Conservation (phyloP, 1,140 invertebrate species). For the Aradophagus sp. region DNA sequence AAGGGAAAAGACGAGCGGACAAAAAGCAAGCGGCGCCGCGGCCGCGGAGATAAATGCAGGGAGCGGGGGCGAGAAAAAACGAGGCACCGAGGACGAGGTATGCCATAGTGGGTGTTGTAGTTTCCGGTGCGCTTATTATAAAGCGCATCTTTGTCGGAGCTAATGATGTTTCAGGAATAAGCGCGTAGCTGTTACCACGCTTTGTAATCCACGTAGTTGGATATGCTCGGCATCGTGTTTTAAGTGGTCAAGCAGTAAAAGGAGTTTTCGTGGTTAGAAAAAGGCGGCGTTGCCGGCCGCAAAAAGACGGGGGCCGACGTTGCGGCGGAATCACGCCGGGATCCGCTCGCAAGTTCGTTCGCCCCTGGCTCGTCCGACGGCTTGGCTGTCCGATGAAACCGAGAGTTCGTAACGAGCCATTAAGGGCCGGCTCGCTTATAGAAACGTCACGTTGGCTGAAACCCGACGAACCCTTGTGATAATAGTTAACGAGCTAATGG, state of each 20-base stretch:
- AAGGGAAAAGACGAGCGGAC: too few relatives aligned
- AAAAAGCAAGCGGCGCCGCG: too few relatives aligned
- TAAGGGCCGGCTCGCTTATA: too few relatives aligned
- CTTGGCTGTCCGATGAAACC: too few relatives aligned
- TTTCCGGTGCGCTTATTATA: slow-evolving; percentile 57
- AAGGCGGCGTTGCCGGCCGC: slow-evolving; percentile 20
- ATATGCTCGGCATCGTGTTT: slow-evolving; percentile 70
- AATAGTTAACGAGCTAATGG: too few relatives aligned
- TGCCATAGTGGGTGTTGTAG: slow-evolving; percentile 39
- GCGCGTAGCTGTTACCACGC: slow-evolving; percentile 74
- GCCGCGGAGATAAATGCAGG: too few relatives aligned
- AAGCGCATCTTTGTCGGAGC: slow-evolving; percentile 46
- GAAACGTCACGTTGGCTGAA: too few relatives aligned
- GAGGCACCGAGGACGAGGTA: slow-evolving; percentile 4
- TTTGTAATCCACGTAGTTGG: slow-evolving; percentile 72
- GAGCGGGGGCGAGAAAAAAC: too few relatives aligned
- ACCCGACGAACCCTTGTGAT: too few relatives aligned
- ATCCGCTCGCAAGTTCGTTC: too few relatives aligned
- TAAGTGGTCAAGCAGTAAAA: slow-evolving; percentile 64
- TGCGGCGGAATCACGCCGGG: slow-evolving; percentile 2
- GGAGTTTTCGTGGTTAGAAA: slow-evolving; percentile 45
- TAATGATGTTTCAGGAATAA: slow-evolving; percentile 60
- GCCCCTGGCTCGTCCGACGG: too few relatives aligned
- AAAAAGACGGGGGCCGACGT: slow-evolving; percentile 23
- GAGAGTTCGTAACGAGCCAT: too few relatives aligned